phyloP scores from a whole-genome alignment of 1,140 invertebrate species.

The Pogonomyrmex californicus region DNA sequence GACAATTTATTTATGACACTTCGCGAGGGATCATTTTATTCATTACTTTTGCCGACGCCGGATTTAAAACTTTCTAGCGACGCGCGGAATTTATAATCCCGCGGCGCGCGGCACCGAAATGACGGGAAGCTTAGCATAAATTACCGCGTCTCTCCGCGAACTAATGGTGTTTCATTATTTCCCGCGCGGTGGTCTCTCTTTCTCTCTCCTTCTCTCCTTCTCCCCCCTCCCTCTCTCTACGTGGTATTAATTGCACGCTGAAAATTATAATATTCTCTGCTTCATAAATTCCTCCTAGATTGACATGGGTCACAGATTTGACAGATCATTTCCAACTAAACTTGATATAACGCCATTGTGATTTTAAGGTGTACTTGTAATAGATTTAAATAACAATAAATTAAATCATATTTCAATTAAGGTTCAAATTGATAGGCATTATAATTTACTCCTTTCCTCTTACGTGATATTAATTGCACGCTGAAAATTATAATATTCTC shows the following conservation, averaged over 20 bases:
- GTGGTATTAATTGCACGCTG: slow-evolving; percentile 11
- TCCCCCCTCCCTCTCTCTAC: neutral
- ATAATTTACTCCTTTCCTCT: neutral
- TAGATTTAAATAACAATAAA: neutral
- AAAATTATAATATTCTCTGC: neutral
- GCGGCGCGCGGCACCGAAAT: slow-evolving; percentile 33
- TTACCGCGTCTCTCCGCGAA: slow-evolving; percentile 29
- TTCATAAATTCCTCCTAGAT: neutral
- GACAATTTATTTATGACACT: slow-evolving; percentile 63
- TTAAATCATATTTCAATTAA: neutral
- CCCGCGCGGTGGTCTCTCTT: neutral
- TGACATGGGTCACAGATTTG: neutral
- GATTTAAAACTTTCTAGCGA: slow-evolving; percentile 56
- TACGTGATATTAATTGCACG: slow-evolving; percentile 6
- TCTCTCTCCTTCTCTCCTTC: neutral
- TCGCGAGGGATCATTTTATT: slow-evolving; percentile 63
- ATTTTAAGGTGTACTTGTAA: neutral
- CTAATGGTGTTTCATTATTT: slow-evolving; percentile 30
- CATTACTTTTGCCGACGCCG: slow-evolving; percentile 33
- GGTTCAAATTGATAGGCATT: neutral
- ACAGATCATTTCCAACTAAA: neutral
- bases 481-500: neutral
- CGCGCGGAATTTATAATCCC: slow-evolving; percentile 62
- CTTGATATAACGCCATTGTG: neutral
- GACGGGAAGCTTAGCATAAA: slow-evolving; percentile 46